A percentile compares a stretch with the other conserved stretches of the same genome.
Conservation (phyloP, 2,888 invertebrate genomes). For the Hofmannophila pseudospretella region DNA sequence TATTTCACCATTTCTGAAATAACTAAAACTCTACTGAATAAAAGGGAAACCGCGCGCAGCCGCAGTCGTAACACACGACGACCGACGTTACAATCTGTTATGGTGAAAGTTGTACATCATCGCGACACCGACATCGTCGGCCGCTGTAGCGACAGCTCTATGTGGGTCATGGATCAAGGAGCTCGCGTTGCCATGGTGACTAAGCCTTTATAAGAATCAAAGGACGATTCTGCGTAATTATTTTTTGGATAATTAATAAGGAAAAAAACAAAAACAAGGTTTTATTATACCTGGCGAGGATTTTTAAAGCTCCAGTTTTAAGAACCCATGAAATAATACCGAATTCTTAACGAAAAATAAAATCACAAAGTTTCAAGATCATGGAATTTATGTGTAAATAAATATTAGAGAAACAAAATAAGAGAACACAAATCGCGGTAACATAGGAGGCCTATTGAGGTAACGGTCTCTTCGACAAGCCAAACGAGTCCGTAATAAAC, state of each 20-base stretch:
- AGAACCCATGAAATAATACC: too few species aligned
- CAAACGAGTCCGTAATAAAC: conserved; percentile 55
- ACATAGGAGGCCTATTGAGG: conserved; percentile 32
- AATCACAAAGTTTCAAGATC: too few species aligned
- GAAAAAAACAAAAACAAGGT: too few species aligned
- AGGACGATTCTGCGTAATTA: conserved; percentile 29
- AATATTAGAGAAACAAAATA: conserved; percentile 1
- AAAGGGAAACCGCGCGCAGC: conserved; percentile 29
- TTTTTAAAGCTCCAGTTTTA: too few species aligned
- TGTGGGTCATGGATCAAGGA: conserved; percentile 73
- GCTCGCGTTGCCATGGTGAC: conserved; percentile 48
- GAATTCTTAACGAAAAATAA: too few species aligned
- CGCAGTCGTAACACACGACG: conserved; percentile 12
- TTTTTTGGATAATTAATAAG: too few species aligned
- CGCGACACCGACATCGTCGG: conserved; percentile 34
- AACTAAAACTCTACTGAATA: too few species aligned
- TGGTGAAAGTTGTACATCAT: conserved; percentile 71
- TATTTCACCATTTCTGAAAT: too few species aligned
- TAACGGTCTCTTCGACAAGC: conserved; percentile 51
- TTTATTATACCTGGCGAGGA: too few species aligned
- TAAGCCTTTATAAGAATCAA: conserved; percentile 46
- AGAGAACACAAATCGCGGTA: conserved; percentile 15
- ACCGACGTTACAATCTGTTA: conserved; percentile 44
- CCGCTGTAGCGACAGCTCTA: conserved; percentile 51
- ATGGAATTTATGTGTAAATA: too few species aligned